Base-by-base conservation (phyloP, 2,888 invertebrate species). In the Myathropa florea region DNA sequence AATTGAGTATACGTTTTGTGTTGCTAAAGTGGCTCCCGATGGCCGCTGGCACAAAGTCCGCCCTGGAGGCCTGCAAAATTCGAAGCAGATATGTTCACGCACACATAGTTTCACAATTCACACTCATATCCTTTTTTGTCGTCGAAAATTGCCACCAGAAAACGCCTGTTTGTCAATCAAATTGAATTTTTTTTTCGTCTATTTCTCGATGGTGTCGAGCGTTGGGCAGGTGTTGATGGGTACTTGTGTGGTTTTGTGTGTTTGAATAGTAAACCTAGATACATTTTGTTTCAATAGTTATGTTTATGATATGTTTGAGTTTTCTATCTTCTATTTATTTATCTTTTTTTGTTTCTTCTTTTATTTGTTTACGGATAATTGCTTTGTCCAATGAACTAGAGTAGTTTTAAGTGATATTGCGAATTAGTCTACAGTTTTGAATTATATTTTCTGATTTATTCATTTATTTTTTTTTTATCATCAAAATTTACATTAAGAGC, bases 261-360 rank as follows among this genome's bases (percentile, higher is more conserved):
- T 57, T 24, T n/a, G 46, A 46, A 46, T 18, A 57, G n/a, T 77
- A 55, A 28, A 33, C 18, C 24, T 61, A 61, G 21, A 24, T 60
- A 63, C 28, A 46, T 39, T 18, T 68, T 70, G 26, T 3, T 57
- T 70, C 60, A 21, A 30, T 64, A 46, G 23, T 72, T 72, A 80
- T 46, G 65, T 67, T 72, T 73, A 72, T 80, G 79, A 80, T 80
- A 80, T 73, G 73, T 80, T 80, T 73, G 63, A 73, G 73, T 73
- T 73, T 23, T 68, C 70, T 71, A 72, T 33, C 59, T 28, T 64
- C 67, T 80, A 65, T 60, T 63, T 7, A 18, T 18, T 46, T 46
- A 4, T 46, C 3, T 12, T 14, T 80, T 80, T 73, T 53, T 53
- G 60, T 67, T 61, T 28, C 64, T 33, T 9, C 60, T 64, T 64